These are phyloP conservation scores for Apamea epomidion DNA, from an alignment of 2,888 invertebrate genomes.

Conservation along the genomic window DNA sequence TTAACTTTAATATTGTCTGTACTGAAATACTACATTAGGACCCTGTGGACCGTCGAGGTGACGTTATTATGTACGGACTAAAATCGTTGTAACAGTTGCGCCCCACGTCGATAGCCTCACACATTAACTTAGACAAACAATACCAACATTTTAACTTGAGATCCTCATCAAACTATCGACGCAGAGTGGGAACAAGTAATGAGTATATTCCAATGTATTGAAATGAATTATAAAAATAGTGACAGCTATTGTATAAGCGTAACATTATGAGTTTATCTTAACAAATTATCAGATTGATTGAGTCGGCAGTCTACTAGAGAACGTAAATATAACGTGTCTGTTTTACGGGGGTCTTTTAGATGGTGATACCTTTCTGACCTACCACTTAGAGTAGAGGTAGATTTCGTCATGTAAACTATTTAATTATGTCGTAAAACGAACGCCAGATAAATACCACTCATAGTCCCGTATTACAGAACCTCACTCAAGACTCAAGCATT, in stretches of 20 bases:
- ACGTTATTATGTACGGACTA: constrained; percentile 81
- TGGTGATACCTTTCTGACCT: not conserved
- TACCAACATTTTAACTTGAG: constrained; percentile 52
- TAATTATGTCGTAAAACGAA: constrained; percentile 9
- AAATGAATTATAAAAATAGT: constrained; percentile 69
- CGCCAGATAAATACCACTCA: constrained; percentile 19
- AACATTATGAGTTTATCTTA: constrained; percentile 72
- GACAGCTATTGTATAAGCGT: constrained; percentile 75
- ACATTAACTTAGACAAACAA: constrained; percentile 62
- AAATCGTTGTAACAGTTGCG: constrained; percentile 82
- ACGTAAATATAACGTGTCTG: constrained; percentile 24
- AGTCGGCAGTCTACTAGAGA: constrained; percentile 25
- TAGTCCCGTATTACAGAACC: not conserved
- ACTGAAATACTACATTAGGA: constrained; percentile 82
- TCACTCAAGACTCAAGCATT: not conserved
- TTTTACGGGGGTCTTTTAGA: constrained; percentile 12
- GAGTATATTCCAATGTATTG: constrained; percentile 52
- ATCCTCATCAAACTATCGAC: constrained; percentile 61
- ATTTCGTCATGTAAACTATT: not conserved
- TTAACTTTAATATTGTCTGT: constrained; percentile 78
- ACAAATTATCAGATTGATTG: constrained; percentile 35
- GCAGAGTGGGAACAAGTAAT: constrained; percentile 49
- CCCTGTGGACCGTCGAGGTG: constrained; percentile 85
- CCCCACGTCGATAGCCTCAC: constrained; percentile 66
- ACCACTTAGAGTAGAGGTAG: not conserved